A percentile compares a stretch with the other conserved stretches of the same genome.
Conservation (phyloP, 2,888 invertebrate genomes). For the Timema cristinae region DNA sequence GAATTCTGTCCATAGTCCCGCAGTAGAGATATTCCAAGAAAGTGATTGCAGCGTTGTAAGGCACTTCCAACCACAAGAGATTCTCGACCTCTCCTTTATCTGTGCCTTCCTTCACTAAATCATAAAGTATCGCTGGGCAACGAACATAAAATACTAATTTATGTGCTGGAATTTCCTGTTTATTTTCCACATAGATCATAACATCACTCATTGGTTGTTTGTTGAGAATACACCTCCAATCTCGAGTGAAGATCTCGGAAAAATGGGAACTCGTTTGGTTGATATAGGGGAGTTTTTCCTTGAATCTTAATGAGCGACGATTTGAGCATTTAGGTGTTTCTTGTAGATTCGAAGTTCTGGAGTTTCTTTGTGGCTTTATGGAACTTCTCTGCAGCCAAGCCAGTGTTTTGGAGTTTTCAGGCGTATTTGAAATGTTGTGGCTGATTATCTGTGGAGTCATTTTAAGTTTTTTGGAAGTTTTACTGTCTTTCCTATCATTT, state of each 20-base stretch:
- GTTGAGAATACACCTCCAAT: conserved; percentile 43
- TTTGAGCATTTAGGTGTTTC: no score
- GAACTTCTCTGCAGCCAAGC: no score
- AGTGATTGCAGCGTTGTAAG: conserved; percentile 39
- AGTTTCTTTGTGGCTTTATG: no score
- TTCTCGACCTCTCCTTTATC: conserved; percentile 23
- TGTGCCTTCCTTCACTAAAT: conserved; percentile 34
- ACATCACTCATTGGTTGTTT: conserved; percentile 45
- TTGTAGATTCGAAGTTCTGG: no score
- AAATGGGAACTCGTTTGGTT: background rate
- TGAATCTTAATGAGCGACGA: background rate
- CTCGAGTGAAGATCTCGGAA: conserved; percentile 19
- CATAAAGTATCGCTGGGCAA: conserved; percentile 44
- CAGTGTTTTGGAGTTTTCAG: no score
- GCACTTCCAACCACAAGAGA: conserved; percentile 34
- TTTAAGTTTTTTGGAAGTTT: no score
- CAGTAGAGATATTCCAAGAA: conserved; percentile 46
- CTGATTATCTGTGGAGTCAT: no score
- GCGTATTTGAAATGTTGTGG: no score
- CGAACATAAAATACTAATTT: conserved; percentile 46
- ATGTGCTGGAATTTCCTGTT: conserved; percentile 45
- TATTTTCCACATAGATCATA: conserved; percentile 42
- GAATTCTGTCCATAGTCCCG: conserved; percentile 38
- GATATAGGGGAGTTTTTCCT: background rate
- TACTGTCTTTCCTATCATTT: no score